These are phyloP conservation scores for Harpagus bidentatus DNA, from an alignment of 2,113 vertebrate species.

Conservation along the genomic window DNA sequence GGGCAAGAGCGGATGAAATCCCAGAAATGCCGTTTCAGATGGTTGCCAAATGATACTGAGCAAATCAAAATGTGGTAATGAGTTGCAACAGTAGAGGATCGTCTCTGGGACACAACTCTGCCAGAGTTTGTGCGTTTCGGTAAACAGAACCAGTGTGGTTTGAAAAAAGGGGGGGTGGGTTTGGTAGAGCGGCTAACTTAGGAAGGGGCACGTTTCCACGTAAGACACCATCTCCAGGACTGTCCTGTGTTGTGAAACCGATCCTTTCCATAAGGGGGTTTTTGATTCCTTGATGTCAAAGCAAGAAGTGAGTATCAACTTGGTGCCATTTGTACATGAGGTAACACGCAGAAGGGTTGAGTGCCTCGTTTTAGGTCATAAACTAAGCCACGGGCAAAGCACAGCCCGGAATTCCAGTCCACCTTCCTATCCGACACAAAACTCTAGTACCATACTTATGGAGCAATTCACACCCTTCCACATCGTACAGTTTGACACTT, in stretches of 20 bases:
- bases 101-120: background rate
- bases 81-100: background rate
- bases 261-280: accelerated
- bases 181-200: background rate
- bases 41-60: background rate
- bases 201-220: background rate
- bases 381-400: background rate
- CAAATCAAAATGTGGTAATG: background rate
- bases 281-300: background rate
- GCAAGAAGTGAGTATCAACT: background rate
- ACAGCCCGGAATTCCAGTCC: background rate
- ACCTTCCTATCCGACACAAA: background rate
- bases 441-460: accelerated
- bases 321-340: background rate
- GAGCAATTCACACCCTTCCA: background rate
- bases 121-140: background rate
- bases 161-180: background rate
- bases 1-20: background rate
- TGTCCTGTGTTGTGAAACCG: background rate
- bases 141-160: background rate
- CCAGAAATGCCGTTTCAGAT: background rate
- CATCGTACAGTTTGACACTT: background rate
- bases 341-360: background rate
- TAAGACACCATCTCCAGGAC: background rate
- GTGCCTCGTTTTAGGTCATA: background rate